phyloP scores from a whole-genome alignment of 2,797 vertebrate genomes.

The Rhabdophis nuchalis region DNA sequence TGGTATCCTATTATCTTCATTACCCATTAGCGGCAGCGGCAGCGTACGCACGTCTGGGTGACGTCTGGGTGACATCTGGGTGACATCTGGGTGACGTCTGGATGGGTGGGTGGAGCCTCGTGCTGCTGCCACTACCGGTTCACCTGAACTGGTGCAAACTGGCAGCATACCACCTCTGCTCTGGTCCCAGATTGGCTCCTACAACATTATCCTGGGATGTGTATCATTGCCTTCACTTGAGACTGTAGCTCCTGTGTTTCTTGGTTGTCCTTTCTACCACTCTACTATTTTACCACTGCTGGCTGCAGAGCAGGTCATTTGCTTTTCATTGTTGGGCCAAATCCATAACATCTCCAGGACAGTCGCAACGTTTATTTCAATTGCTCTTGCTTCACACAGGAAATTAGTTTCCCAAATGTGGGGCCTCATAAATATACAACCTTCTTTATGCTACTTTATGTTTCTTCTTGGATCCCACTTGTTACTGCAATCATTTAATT shows the following conservation, averaged over 20 bases:
- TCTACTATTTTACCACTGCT: neutral
- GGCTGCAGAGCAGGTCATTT: neutral
- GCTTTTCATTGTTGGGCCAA: neutral
- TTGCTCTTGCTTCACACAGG: neutral
- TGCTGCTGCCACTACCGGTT: too few species aligned
- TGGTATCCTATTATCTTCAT: too few species aligned
- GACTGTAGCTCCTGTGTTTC: neutral
- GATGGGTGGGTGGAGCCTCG: too few species aligned
- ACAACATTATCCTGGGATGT: neutral
- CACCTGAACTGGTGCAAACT: too few species aligned
- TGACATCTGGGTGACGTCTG: too few species aligned
- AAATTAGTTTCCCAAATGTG: neutral
- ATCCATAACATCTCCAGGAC: neutral
- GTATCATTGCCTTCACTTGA: neutral
- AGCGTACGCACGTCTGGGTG: too few species aligned
- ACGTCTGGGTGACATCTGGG: too few species aligned
- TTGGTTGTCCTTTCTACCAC: neutral
- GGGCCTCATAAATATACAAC: neutral
- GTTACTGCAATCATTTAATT: neutral
- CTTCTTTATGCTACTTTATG: neutral
- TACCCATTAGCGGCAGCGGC: too few species aligned
- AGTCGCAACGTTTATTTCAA: neutral
- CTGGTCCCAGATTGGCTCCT: neutral
- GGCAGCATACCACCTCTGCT: neutral
- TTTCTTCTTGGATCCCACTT: neutral